These are phyloP conservation scores for Drosophila greeni DNA, from an alignment of 2,888 invertebrate species.

Conservation along the genomic window DNA sequence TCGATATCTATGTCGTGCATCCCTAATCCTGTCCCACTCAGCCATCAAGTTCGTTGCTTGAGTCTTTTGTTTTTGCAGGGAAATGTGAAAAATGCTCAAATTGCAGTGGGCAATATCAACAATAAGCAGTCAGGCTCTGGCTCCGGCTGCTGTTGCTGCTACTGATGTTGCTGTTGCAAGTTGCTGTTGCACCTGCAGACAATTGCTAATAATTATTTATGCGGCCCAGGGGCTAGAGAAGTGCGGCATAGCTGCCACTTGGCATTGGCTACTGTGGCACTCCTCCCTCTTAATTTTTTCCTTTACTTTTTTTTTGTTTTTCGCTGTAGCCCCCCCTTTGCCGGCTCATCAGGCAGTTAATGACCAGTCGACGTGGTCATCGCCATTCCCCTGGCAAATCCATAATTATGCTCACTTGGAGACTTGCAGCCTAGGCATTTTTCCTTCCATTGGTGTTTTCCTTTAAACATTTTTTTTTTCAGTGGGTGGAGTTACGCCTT, in stretches of 20 bases:
- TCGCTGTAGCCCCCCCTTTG: background rate
- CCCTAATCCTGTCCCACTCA: constrained; percentile 17
- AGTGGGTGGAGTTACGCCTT: constrained; percentile 71
- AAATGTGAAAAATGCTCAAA: constrained; percentile 73
- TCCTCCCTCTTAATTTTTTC: constrained; percentile 36
- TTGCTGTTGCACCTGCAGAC: constrained; percentile 71
- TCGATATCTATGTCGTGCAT: background rate
- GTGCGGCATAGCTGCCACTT: constrained; percentile 46
- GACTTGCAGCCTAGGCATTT: background rate
- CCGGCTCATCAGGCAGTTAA: constrained; percentile 74
- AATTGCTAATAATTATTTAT: constrained; percentile 76
- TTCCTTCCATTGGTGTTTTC: constrained; percentile 25
- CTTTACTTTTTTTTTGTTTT: too few species aligned
- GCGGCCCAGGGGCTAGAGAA: constrained; percentile 58
- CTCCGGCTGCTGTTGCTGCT: constrained; percentile 33
- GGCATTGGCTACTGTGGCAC: constrained; percentile 68
- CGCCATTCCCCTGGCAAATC: constrained; percentile 66
- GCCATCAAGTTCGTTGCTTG: constrained; percentile 67
- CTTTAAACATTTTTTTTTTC: constrained; percentile 14
- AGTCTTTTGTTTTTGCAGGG: constrained; percentile 67
- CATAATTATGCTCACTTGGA: constrained; percentile 64
- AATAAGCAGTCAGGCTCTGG: constrained; percentile 64
- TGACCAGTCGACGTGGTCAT: constrained; percentile 62
- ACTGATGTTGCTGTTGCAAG: constrained; percentile 29
- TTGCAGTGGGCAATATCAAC: constrained; percentile 68